Evolutionary conservation across 1,140 invertebrate genomes (phyloP), one percentile per base, ranked within the genome.

Genomic region (Macrocentrus cingulum): DNA sequence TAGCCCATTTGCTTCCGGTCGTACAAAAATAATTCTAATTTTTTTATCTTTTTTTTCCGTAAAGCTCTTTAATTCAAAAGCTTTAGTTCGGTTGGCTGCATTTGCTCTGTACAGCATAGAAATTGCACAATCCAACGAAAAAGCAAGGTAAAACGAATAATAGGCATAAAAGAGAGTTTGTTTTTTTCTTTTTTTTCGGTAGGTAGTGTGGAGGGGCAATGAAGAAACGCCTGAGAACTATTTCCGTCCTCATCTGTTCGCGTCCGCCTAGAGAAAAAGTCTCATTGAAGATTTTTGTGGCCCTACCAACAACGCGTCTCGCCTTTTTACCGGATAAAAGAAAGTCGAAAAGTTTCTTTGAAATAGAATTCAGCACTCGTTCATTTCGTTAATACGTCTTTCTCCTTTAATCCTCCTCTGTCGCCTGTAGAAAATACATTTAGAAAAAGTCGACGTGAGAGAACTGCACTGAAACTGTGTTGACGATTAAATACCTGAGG

Each of bases 401-500:
- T 39, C 36, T 39, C 25, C 25, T 29, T 29, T 29, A 4, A 29
- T 29, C 25, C 9, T 29, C 25, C 4, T 29, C 9, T 29, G n/a
- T n/a, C n/a, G n/a, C n/a, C n/a, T n/a, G n/a, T n/a, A n/a, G n/a
- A n/a, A n/a, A n/a, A n/a, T n/a, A n/a, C n/a, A n/a, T n/a, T n/a
- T n/a, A n/a, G n/a, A n/a, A n/a, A n/a, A n/a, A n/a, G n/a, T n/a
- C n/a, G n/a, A n/a, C n/a, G n/a, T n/a, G n/a, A n/a, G n/a, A n/a
- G n/a, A n/a, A n/a, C n/a, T n/a, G n/a, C n/a, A n/a, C n/a, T n/a
- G n/a, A 44, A 4, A 44, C n/a, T 41, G 7, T 41, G 36, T 37
- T 51, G 13, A 50, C 39, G 18, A 37, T 34, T 37, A 19, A 8
- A 19, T 67, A 88, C 88, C 83, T 90, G 87, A 0, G 87, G 84